Percentiles rank a stretch among this genome's conserved stretches.
Conservation (phyloP, 2,888 invertebrate species). For the Dinocampus coccinellae region DNA sequence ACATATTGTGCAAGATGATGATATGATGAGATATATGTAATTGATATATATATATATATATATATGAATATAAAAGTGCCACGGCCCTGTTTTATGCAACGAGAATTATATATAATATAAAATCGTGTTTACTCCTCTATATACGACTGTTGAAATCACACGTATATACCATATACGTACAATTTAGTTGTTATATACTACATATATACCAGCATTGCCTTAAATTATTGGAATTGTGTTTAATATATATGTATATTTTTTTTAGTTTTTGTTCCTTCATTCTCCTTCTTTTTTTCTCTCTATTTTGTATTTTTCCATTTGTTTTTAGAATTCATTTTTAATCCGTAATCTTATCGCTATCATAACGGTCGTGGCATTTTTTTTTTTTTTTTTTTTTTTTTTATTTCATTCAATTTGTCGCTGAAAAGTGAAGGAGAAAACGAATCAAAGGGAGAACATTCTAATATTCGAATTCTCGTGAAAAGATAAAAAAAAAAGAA, state of each 20-base stretch:
- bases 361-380: slow-evolving; percentile 12
- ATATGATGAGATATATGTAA: slow-evolving; percentile 10
- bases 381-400: background rate
- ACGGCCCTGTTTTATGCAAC: background rate
- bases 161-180: background rate
- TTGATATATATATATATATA: slow-evolving; percentile 6
- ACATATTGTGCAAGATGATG: slow-evolving; percentile 13
- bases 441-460: background rate
- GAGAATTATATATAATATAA: background rate
- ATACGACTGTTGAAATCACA: slow-evolving; percentile 7
- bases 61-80: background rate
- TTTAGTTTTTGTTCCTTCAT: background rate
- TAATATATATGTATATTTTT: background rate
- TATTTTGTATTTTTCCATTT: background rate
- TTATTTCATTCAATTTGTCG: too few species aligned
- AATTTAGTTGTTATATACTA: background rate
- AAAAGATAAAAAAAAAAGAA: slow-evolving; percentile 3
- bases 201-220: slow-evolving; percentile 10
- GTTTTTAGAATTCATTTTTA: background rate
- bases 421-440: background rate
- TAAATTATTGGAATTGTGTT: slow-evolving; percentile 6
- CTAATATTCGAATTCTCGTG: slow-evolving; percentile 10
- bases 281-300: background rate
- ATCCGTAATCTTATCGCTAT: background rate
- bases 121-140: background rate